These are phyloP conservation scores for Rhinogobius similis DNA, from an alignment of 2,113 vertebrate species.

Conservation along the genomic window DNA sequence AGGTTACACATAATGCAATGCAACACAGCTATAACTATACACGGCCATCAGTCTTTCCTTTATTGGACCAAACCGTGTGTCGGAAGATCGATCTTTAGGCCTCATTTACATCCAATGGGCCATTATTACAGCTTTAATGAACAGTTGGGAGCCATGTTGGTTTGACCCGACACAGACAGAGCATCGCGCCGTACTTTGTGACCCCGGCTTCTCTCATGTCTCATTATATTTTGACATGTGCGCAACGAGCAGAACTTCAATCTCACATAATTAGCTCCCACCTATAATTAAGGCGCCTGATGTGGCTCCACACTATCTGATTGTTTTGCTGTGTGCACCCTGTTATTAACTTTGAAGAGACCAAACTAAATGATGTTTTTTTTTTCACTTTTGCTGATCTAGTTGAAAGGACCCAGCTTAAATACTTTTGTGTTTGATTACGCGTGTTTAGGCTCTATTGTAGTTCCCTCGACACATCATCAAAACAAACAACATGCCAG, in stretches of 20 bases:
- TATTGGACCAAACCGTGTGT: slow-evolving; percentile 34
- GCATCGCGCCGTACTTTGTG: slow-evolving; percentile 16
- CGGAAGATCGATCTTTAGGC: slow-evolving; percentile 46
- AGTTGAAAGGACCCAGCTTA: slow-evolving; percentile 7
- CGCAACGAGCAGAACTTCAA: slow-evolving; percentile 51
- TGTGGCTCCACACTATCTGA: slow-evolving; percentile 41
- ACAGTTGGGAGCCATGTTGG: slow-evolving; percentile 46
- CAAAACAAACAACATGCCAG: slow-evolving; percentile 6
- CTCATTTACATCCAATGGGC: slow-evolving; percentile 57
- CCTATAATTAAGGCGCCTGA: slow-evolving; percentile 62
- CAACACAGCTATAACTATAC: slow-evolving; percentile 36
- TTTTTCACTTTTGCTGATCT: slow-evolving; percentile 24
- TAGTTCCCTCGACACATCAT: background rate
- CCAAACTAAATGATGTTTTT: background rate
- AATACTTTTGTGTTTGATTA: slow-evolving; percentile 20
- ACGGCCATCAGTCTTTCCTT: slow-evolving; percentile 42
- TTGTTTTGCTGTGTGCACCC: slow-evolving; percentile 46
- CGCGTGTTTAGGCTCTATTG: slow-evolving; percentile 1
- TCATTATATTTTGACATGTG: slow-evolving; percentile 63
- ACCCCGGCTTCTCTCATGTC: slow-evolving; percentile 41
- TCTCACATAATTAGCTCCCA: slow-evolving; percentile 59
- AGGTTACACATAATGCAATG: slow-evolving; percentile 55
- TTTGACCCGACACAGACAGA: slow-evolving; percentile 33
- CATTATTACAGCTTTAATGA: slow-evolving; percentile 57
- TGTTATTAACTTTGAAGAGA: slow-evolving; percentile 46